Percentiles rank a stretch among this genome's conserved stretches.
phyloP scores from a whole-genome alignment of 2,888 invertebrate species.

The Drosophila nigritarsus region DNA sequence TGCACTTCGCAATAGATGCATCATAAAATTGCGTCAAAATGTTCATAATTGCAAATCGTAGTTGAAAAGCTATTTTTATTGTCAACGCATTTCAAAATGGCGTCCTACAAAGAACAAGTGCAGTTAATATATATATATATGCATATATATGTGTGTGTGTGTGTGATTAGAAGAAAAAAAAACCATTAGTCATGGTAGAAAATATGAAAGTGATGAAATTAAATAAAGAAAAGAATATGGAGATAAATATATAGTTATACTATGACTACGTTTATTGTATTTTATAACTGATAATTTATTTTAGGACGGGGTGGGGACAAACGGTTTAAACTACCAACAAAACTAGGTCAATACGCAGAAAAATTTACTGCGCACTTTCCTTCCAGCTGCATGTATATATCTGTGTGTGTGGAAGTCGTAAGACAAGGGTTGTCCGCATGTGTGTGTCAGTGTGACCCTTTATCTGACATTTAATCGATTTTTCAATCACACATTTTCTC shows the following conservation, averaged over 20 bases:
- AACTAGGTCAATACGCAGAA: conserved; percentile 55
- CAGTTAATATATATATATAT: conserved; percentile 6
- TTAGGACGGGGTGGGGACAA: background rate
- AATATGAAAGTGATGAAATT: conserved; percentile 31
- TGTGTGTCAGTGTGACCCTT: background rate
- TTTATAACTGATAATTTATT: background rate
- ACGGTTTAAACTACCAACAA: conserved; percentile 14
- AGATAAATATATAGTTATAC: background rate
- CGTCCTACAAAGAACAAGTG: conserved; percentile 42
- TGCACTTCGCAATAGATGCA: background rate
- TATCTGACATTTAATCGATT: conserved; percentile 11
- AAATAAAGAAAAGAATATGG: background rate
- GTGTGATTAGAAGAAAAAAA: conserved; percentile 15
- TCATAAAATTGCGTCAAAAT: background rate
- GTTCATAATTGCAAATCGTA: conserved; percentile 4
- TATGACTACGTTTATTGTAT: background rate
- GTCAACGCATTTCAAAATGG: conserved; percentile 42
- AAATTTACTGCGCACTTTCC: conserved; percentile 48
- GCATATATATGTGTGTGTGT: background rate
- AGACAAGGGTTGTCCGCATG: background rate
- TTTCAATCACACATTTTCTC: conserved; percentile 5
- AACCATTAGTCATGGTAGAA: conserved; percentile 32
- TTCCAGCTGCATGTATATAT: background rate
- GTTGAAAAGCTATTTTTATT: conserved; percentile 31
- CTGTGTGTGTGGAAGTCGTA: background rate